A percentile compares a stretch with the other conserved stretches of the same genome.
These are phyloP conservation scores for Antennarius maculatus DNA, from an alignment of 2,797 vertebrate genomes.

Conservation along the genomic window DNA sequence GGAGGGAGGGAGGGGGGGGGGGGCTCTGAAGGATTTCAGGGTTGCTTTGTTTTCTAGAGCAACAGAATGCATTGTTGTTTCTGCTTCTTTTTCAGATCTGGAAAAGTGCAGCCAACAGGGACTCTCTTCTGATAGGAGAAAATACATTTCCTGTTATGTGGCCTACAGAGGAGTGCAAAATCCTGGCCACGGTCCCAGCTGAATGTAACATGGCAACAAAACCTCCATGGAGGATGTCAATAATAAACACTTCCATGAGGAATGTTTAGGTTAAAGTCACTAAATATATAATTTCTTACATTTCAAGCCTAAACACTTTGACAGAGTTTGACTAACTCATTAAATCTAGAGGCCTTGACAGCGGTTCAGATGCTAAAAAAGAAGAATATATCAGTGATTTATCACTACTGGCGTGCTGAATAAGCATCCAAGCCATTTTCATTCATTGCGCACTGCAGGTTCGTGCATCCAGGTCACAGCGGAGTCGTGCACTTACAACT, in stretches of 20 bases:
- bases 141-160: constrained; percentile 33
- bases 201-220: constrained; percentile 67
- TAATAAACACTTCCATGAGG: constrained; percentile 73
- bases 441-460: constrained; percentile 16
- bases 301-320: constrained; percentile 9
- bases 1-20: constrained; percentile 23
- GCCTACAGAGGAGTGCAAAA: constrained; percentile 33
- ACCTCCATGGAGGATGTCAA: constrained; percentile 62
- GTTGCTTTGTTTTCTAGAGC: constrained; percentile 50
- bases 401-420: constrained; percentile 25
- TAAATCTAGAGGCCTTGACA: background rate
- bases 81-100: constrained; percentile 32
- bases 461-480: background rate
- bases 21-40: constrained; percentile 27
- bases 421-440: constrained; percentile 26
- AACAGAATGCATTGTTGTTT: constrained; percentile 38
- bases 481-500: constrained; percentile 1
- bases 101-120: constrained; percentile 45
- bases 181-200: constrained; percentile 39
- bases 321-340: constrained; percentile 15
- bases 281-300: constrained; percentile 14
- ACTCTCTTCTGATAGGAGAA: constrained; percentile 38
- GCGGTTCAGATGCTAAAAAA: background rate
- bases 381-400: constrained; percentile 3
- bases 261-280: constrained; percentile 65